phyloP scores from a whole-genome alignment of 2,888 invertebrate genomes.

The Synanthedon vespiformis region DNA sequence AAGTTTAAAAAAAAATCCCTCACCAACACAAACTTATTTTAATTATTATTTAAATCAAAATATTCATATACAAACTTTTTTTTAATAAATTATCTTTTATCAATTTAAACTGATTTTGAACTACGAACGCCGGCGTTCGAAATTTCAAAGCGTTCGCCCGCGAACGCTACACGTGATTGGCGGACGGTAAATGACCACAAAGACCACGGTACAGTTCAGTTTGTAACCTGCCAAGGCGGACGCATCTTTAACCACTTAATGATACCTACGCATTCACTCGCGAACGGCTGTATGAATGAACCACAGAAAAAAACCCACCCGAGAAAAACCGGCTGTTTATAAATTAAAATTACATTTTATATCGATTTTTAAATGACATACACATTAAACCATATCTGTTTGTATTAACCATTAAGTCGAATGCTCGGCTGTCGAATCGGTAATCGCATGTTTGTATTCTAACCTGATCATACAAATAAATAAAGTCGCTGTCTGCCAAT shows the following conservation, averaged over 20 bases:
- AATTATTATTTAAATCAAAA: not conserved
- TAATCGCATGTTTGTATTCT: too few relatives aligned
- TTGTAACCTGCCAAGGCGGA: conserved; percentile 14
- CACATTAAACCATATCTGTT: too few relatives aligned
- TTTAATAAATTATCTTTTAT: too few relatives aligned
- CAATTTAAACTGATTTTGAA: not conserved
- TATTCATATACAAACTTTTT: not conserved
- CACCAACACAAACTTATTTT: not conserved
- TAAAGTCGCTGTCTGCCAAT: too few relatives aligned
- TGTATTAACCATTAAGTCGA: too few relatives aligned
- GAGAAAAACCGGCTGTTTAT: too few relatives aligned
- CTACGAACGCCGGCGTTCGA: not conserved
- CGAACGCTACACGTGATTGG: conserved; percentile 40
- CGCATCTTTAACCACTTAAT: conserved; percentile 16
- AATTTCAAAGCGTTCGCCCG: conserved; percentile 23
- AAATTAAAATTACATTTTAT: too few relatives aligned
- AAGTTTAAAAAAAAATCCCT: not conserved
- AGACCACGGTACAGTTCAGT: conserved; percentile 18
- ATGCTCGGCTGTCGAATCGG: too few relatives aligned
- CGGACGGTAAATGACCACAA: conserved; percentile 50
- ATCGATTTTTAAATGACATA: too few relatives aligned
- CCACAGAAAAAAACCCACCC: not conserved
- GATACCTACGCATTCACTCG: not conserved
- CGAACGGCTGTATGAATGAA: not conserved
- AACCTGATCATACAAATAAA: too few relatives aligned